These are phyloP conservation scores for Lepidurus couesii DNA, from an alignment of 1,140 invertebrate species.

Conservation along the genomic window DNA sequence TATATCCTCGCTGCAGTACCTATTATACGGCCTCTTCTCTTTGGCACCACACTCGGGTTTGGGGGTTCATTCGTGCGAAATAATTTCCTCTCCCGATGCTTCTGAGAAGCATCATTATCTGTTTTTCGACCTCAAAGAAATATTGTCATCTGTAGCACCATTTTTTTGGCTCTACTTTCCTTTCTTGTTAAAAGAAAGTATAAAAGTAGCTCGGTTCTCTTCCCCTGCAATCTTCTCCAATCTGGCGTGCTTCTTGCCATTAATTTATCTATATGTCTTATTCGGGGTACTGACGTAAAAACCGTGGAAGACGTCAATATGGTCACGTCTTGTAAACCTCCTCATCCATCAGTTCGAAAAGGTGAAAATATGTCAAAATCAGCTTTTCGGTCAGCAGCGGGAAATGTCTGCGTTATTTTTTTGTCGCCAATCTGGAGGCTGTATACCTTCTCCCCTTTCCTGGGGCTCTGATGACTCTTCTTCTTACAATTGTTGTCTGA, in stretches of 20 bases:
- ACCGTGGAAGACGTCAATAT: constrained; percentile 6
- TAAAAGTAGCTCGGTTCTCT: background rate
- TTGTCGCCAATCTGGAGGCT: background rate
- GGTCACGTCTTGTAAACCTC: constrained; percentile 9
- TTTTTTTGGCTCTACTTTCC: background rate
- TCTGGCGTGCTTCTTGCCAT: background rate
- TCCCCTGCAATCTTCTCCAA: background rate
- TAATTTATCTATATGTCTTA: background rate
- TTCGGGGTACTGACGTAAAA: background rate
- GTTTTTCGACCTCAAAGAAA: background rate
- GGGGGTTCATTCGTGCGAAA: background rate
- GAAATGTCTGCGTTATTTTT: background rate
- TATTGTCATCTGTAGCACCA: background rate
- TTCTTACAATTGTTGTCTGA: background rate
- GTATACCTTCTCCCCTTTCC: background rate
- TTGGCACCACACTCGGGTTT: background rate
- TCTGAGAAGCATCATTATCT: constrained; percentile 9
- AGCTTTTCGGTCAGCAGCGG: background rate
- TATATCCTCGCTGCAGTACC: background rate
- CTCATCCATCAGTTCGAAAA: background rate
- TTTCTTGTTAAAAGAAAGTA: background rate
- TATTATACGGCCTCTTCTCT: background rate
- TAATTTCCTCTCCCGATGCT: constrained; percentile 3
- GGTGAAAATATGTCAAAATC: constrained; percentile 19
- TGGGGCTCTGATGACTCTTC: background rate